Percentiles rank a stretch among this genome's conserved stretches.
phyloP scores from a whole-genome alignment of 2,888 invertebrate genomes.

The Agonopterix alstromeriana region DNA sequence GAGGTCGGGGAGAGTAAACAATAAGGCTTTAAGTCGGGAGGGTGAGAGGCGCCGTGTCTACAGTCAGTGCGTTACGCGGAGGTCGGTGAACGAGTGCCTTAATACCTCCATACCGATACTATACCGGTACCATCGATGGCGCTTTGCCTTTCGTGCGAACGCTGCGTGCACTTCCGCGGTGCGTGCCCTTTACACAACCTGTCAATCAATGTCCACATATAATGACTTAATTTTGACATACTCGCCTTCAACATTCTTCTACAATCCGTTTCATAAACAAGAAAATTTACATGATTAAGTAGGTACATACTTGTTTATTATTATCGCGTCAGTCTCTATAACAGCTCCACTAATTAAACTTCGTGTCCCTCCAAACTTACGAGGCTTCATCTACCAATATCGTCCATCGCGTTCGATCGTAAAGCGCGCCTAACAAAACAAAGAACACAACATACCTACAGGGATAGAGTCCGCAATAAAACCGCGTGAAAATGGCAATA shows the following conservation, averaged over 20 bases:
- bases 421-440: conserved; percentile 61
- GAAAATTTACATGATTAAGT: conserved; percentile 43
- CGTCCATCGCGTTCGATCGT: conserved; percentile 52
- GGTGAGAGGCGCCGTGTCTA: conserved; percentile 11
- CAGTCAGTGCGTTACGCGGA: conserved; percentile 5
- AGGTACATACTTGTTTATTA: conserved; percentile 25
- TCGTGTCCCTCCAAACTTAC: conserved; percentile 41
- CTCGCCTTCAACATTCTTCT: conserved; percentile 33
- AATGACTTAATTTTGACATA: conserved; percentile 70
- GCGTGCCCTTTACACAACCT: conserved; percentile 52
- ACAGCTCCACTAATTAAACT: conserved; percentile 18
- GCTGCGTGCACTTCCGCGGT: conserved; percentile 57
- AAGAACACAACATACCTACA: conserved; percentile 41
- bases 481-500: conserved; percentile 75
- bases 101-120: too few relatives aligned
- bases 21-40: conserved; percentile 38
- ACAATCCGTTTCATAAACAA: conserved; percentile 47
- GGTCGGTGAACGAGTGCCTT: conserved; percentile 17
- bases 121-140: conserved; percentile 1
- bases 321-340: conserved; percentile 45
- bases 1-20: conserved; percentile 30
- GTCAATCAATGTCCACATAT: conserved; percentile 66
- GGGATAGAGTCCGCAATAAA: conserved; percentile 64
- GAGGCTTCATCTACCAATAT: conserved; percentile 56
- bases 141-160: conserved; percentile 27